Evolutionary conservation across 2,797 vertebrate genomes (phyloP).

Genomic region (Acanthiza pusilla): DNA sequence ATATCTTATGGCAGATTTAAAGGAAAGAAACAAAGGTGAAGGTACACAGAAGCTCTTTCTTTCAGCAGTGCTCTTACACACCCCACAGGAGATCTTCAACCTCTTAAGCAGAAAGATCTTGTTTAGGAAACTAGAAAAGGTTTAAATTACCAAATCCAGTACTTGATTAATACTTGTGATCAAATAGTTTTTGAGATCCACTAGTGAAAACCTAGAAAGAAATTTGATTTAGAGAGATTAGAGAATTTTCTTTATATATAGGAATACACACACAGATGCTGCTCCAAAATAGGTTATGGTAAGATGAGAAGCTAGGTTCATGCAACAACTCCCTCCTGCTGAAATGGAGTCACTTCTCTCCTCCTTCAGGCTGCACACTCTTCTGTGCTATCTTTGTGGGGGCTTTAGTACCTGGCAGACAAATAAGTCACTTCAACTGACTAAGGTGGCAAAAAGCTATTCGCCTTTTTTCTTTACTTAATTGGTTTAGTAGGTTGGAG

Average conservation of each 20-base stretch:
- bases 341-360: neutral
- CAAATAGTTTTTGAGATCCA: neutral
- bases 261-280: neutral
- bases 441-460: neutral
- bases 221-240: neutral
- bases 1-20: neutral
- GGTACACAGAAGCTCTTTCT: neutral
- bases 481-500: neutral
- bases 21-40: neutral
- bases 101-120: neutral
- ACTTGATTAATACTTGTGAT: neutral
- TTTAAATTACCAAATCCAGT: neutral
- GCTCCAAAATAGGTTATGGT: constrained; percentile 9
- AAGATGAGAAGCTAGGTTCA: constrained; percentile 3
- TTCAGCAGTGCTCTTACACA: neutral
- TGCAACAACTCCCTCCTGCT: neutral
- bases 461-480: neutral
- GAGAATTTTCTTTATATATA: neutral
- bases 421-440: neutral
- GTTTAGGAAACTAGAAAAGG: neutral
- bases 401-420: neutral
- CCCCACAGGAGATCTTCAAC: neutral
- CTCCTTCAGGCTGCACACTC: neutral
- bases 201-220: neutral
- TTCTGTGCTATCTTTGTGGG: neutral